phyloP scores from a whole-genome alignment of 2,888 invertebrate species.

The Drosophila bunnanda region DNA sequence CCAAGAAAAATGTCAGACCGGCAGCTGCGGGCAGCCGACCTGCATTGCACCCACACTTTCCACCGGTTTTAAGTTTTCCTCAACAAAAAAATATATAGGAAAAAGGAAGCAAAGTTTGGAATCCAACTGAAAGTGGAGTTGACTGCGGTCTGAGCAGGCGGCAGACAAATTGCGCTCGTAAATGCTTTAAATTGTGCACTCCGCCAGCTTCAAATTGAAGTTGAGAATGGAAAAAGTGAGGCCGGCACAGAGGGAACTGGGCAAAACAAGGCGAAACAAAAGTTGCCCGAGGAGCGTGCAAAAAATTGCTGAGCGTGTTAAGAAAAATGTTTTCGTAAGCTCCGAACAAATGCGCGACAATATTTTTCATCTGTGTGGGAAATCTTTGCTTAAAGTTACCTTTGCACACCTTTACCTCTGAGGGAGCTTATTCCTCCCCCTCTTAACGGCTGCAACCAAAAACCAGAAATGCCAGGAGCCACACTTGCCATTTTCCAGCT shows the following conservation, averaged over 20 bases:
- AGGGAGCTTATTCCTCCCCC: conserved; percentile 2
- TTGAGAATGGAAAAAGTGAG: conserved; percentile 60
- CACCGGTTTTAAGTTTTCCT: conserved; percentile 32
- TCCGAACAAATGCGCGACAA: conserved; percentile 80
- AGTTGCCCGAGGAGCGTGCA: conserved; percentile 69
- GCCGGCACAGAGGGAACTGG: conserved; percentile 24
- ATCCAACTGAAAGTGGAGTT: conserved; percentile 64
- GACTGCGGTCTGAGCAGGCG: conserved; percentile 62
- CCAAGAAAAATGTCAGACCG: conserved; percentile 72
- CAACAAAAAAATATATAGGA: conserved; percentile 13
- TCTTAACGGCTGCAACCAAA: conserved; percentile 42
- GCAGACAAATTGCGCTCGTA: conserved; percentile 77
- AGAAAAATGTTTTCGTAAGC: conserved; percentile 81
- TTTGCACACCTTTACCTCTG: conserved; percentile 54
- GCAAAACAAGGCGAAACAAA: conserved; percentile 55
- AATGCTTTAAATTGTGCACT: conserved; percentile 77
- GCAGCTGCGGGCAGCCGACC: conserved; percentile 55
- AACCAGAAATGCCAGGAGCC: conserved; percentile 63
- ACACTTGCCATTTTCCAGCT: conserved; percentile 27
- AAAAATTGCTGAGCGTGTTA: conserved; percentile 76
- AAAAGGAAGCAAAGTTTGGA: conserved; percentile 34
- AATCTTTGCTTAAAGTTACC: conserved; percentile 35
- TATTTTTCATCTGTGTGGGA: conserved; percentile 60
- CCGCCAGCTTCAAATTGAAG: conserved; percentile 66
- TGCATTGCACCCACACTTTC: conserved; percentile 39